These are phyloP conservation scores for Cyprinella venusta DNA, from an alignment of 2,797 vertebrate genomes.

Conservation along the genomic window DNA sequence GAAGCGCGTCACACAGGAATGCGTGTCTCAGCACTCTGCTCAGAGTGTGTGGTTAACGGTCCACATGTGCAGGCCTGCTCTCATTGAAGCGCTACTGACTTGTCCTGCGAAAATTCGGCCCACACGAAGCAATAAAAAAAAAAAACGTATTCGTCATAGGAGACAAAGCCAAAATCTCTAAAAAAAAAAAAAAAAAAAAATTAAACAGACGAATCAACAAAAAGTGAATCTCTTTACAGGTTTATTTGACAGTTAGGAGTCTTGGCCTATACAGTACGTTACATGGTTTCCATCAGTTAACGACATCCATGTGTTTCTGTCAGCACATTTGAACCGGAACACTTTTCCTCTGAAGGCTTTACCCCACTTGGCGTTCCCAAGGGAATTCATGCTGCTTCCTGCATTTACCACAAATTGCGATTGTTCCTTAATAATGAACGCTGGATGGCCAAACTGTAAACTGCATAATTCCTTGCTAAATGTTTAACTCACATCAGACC, in stretches of 20 bases:
- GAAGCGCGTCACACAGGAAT: conserved; percentile 68
- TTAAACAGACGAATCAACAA: not conserved
- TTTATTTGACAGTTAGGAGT: conserved; percentile 9
- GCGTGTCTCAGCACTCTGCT: conserved; percentile 73
- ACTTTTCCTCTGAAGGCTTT: not conserved
- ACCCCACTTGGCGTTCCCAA: not conserved
- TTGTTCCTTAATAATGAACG: not conserved
- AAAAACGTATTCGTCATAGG: not conserved
- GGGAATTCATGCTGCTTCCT: conserved; percentile 6
- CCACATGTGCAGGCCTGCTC: conserved; percentile 53
- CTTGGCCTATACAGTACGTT: not conserved
- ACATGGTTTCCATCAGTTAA: conserved; percentile 32
- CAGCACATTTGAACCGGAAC: not conserved
- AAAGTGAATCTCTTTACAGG: not conserved
- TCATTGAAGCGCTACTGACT: conserved; percentile 37
- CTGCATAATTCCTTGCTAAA: not conserved
- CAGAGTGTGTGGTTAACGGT: conserved; percentile 69
- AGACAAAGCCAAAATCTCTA: conserved; percentile 13
- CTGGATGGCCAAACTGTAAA: not conserved
- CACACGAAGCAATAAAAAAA: conserved; percentile 3
- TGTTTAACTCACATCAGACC: not conserved
- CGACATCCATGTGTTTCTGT: conserved; percentile 36
- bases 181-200: not conserved
- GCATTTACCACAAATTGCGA: not conserved
- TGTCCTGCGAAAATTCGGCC: not conserved